Evolutionary conservation across 92 coral and sea anemone species (phyloP).

Genomic region (Phymanthus crucifer): DNA sequence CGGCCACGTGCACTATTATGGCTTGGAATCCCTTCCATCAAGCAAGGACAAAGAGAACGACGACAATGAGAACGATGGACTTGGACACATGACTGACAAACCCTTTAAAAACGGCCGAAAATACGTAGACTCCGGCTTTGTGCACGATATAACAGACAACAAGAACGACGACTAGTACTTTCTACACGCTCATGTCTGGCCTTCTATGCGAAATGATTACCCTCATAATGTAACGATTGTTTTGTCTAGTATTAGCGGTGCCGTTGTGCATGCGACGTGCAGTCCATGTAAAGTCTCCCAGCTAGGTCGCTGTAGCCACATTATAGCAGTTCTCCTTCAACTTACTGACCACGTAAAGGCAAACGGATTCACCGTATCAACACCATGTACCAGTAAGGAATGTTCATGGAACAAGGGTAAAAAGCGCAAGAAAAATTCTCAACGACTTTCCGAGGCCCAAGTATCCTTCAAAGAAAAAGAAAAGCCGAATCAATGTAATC

Average conservation of each 20-base stretch:
- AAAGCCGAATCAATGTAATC: slow-evolving; percentile 27
- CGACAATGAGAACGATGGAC: slow-evolving; percentile 35
- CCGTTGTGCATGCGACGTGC: slow-evolving; percentile 57
- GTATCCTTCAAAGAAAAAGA: slow-evolving; percentile 48
- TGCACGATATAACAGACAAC: slow-evolving; percentile 50
- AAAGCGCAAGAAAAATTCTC: slow-evolving; percentile 44
- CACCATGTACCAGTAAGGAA: slow-evolving; percentile 49
- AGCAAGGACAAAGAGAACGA: not conserved
- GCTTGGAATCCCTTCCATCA: slow-evolving; percentile 15
- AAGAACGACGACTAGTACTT: slow-evolving; percentile 45
- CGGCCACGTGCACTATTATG: slow-evolving; percentile 62
- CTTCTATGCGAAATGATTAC: slow-evolving; percentile 56
- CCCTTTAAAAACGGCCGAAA: slow-evolving; percentile 55
- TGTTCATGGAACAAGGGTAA: slow-evolving; percentile 66
- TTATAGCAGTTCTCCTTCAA: slow-evolving; percentile 50
- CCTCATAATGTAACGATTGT: slow-evolving; percentile 57
- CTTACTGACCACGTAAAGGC: slow-evolving; percentile 41
- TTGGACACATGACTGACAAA: slow-evolving; percentile 65
- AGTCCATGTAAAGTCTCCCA: slow-evolving; percentile 47
- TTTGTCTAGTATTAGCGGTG: slow-evolving; percentile 50
- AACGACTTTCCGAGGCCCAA: slow-evolving; percentile 41
- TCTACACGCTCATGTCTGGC: slow-evolving; percentile 64
- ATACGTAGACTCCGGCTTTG: slow-evolving; percentile 57
- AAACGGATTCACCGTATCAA: slow-evolving; percentile 27
- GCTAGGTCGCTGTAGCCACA: slow-evolving; percentile 63